Percentiles rank a stretch among this genome's conserved stretches.
Conservation (phyloP, 2,888 invertebrate species). For the Boloria euphrosyne region DNA sequence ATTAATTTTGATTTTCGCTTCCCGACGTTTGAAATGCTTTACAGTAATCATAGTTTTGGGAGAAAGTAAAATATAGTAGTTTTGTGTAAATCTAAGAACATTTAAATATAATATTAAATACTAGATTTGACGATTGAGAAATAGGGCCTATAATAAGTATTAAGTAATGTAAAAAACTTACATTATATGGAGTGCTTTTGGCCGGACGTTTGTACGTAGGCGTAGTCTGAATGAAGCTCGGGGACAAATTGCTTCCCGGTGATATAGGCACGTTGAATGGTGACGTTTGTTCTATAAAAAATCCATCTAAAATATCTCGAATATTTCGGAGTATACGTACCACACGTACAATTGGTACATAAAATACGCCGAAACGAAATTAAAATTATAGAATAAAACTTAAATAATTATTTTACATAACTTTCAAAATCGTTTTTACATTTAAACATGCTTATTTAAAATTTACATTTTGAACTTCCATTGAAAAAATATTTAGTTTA, state of each 20-base stretch:
- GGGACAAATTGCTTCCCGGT: slow-evolving; percentile 66
- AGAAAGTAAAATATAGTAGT: too few species aligned
- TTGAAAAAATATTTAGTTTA: too few species aligned
- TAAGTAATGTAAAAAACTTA: slow-evolving; percentile 49
- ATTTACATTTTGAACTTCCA: too few species aligned
- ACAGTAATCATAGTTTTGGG: too few species aligned
- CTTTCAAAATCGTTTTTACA: not conserved
- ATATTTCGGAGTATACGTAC: not conserved
- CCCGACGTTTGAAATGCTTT: too few species aligned
- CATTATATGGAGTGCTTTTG: slow-evolving; percentile 73
- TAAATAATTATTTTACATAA: not conserved
- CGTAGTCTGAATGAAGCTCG: slow-evolving; percentile 66
- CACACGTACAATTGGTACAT: not conserved
- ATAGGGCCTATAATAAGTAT: not conserved
- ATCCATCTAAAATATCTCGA: slow-evolving; percentile 12
- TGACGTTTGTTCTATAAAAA: slow-evolving; percentile 62
- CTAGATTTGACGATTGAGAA: too few species aligned
- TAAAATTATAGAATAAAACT: too few species aligned
- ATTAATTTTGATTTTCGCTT: too few species aligned
- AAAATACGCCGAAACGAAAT: too few species aligned
- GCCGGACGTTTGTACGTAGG: slow-evolving; percentile 69
- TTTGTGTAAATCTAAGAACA: too few species aligned
- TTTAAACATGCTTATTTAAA: too few species aligned
- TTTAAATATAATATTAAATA: too few species aligned
- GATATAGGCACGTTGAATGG: slow-evolving; percentile 74